These are phyloP conservation scores for Mesorhabditis spiculigera DNA, from an alignment of 2,888 invertebrate species.

Conservation along the genomic window DNA sequence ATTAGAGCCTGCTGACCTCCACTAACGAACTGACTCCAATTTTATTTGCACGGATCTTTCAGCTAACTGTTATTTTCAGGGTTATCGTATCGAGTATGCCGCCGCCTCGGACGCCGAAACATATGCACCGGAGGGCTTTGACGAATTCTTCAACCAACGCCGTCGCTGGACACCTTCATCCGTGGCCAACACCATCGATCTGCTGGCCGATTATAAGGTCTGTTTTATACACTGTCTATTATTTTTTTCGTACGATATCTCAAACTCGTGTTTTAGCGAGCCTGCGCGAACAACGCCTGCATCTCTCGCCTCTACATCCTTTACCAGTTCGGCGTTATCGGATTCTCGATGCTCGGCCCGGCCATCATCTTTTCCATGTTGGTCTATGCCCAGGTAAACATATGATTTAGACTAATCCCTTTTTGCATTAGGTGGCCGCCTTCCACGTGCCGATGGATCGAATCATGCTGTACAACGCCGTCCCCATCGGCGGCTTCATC, in stretches of 20 bases:
- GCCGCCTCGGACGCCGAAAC: constrained; percentile 62
- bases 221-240: background rate
- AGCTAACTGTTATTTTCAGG: constrained; percentile 28
- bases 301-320: constrained; percentile 54
- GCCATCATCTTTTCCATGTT: constrained; percentile 58
- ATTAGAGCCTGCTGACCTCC: too few relatives aligned
- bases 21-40: too few relatives aligned
- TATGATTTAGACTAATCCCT: background rate
- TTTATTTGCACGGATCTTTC: too few relatives aligned
- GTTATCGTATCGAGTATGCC: constrained; percentile 61
- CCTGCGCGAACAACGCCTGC: constrained; percentile 52
- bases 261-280: constrained; percentile 28
- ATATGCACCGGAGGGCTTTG: constrained; percentile 59
- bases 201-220: constrained; percentile 57
- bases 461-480: constrained; percentile 48
- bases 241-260: background rate
- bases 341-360: constrained; percentile 57
- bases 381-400: constrained; percentile 51
- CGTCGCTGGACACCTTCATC: constrained; percentile 59
- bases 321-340: constrained; percentile 58
- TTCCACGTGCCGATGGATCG: constrained; percentile 42
- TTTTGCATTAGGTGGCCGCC: constrained; percentile 39
- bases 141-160: constrained; percentile 59
- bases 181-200: constrained; percentile 58
- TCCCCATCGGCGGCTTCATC: constrained; percentile 50